A percentile compares a stretch with the other conserved stretches of the same genome.
Evolutionary conservation across 2,888 invertebrate genomes (phyloP).

Genomic region (Andrena chrysosceles): DNA sequence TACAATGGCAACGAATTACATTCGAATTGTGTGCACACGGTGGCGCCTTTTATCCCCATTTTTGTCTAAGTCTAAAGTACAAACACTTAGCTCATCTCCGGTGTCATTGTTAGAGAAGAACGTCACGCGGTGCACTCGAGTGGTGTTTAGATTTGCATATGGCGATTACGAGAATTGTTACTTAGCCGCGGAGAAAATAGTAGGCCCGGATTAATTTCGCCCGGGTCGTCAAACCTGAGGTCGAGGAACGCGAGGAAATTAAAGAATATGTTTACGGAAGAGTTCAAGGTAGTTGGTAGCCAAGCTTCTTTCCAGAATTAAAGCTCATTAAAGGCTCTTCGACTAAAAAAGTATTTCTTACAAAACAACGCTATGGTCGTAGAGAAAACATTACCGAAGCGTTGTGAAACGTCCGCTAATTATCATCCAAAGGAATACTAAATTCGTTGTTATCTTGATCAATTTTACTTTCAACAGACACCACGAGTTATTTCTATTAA

Average conservation of each 20-base stretch:
- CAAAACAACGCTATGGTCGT: not conserved
- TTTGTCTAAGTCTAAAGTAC: not conserved
- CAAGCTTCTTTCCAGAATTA: not conserved
- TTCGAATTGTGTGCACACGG: not conserved
- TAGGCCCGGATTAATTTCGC: not conserved
- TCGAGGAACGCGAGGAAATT: not conserved
- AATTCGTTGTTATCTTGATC: slow-evolving; percentile 1
- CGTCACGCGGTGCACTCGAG: not conserved
- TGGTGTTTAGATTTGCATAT: not conserved
- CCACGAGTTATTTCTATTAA: not conserved
- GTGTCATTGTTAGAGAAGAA: not conserved
- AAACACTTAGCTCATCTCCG: not conserved
- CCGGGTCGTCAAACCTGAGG: not conserved
- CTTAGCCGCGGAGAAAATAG: not conserved
- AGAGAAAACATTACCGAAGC: not conserved
- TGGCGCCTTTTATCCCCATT: not conserved
- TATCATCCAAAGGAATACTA: not conserved
- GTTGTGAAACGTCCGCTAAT: not conserved
- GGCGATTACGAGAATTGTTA: not conserved
- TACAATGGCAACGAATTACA: slow-evolving; percentile 13
- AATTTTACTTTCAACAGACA: not conserved
- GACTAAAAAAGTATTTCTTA: not conserved
- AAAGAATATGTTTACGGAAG: not conserved
- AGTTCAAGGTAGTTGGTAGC: slow-evolving; percentile 18
- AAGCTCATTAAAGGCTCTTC: not conserved